phyloP scores from a whole-genome alignment of 2,888 invertebrate species.

The Encarsia formosa region DNA sequence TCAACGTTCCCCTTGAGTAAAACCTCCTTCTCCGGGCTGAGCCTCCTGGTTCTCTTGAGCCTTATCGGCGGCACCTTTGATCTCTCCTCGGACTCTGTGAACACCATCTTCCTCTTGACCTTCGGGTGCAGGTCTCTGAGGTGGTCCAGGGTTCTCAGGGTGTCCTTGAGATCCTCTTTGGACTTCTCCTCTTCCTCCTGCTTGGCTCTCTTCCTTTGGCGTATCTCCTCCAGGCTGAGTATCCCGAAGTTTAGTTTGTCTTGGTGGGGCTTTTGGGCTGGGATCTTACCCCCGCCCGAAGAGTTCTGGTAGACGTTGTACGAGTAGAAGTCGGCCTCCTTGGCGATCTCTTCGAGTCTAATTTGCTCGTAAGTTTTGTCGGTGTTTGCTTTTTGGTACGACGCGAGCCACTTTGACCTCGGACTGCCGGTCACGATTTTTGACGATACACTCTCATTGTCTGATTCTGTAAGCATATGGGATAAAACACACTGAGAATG shows the following conservation, averaged over 20 bases:
- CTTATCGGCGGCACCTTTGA: constrained; percentile 23
- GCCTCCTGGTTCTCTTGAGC: constrained; percentile 17
- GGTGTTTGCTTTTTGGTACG: no score
- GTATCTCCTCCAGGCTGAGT: constrained; percentile 55
- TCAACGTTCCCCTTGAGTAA: constrained; percentile 32
- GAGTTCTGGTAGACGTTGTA: constrained; percentile 46
- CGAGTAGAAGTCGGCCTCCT: constrained; percentile 68
- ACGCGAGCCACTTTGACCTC: no score
- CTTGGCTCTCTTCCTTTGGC: constrained; percentile 12
- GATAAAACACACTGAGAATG: constrained; percentile 45
- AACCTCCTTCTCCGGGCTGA: constrained; percentile 1
- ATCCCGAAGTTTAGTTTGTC: constrained; percentile 51
- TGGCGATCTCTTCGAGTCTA: constrained; percentile 65
- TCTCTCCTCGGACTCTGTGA: constrained; percentile 4
- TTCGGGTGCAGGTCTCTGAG: constrained; percentile 30
- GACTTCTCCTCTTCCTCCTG: constrained; percentile 3
- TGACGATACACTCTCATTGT: constrained; percentile 68
- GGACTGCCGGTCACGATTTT: constrained; percentile 56
- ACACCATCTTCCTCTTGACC: constrained; percentile 1
- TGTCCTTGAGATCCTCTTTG: constrained; percentile 28
- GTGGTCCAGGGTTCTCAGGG: constrained; percentile 50
- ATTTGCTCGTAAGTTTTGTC: constrained; percentile 67
- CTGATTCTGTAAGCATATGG: constrained; percentile 72
- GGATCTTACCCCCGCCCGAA: neutral
- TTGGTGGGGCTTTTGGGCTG: neutral